These are phyloP conservation scores for Gymnothorax reevesii DNA, from an alignment of 2,797 vertebrate genomes.

Conservation along the genomic window DNA sequence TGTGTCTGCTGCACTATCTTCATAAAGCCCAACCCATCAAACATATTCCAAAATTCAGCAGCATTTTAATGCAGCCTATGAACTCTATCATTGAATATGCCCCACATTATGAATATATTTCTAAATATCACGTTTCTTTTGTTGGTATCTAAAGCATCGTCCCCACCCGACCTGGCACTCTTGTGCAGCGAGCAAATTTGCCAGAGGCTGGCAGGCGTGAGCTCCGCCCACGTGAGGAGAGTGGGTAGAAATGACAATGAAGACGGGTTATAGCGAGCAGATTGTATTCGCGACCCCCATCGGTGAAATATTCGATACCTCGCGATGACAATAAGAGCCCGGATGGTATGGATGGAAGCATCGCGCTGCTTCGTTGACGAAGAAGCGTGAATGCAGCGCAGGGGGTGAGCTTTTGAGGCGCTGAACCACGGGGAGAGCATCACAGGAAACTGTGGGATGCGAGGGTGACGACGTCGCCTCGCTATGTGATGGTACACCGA, in stretches of 20 bases:
- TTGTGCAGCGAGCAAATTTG: slow-evolving; percentile 11
- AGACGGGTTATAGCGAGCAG: slow-evolving; percentile 18
- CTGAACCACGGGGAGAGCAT: background rate
- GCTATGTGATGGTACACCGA: slow-evolving; percentile 23
- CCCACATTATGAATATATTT: background rate
- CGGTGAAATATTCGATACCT: background rate
- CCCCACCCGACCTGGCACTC: slow-evolving; percentile 10
- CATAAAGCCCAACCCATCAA: background rate
- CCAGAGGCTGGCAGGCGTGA: slow-evolving; percentile 10
- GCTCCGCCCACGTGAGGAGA: slow-evolving; percentile 35
- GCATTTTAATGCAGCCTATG: background rate
- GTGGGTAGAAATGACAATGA: slow-evolving; percentile 12
- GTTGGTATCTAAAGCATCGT: background rate
- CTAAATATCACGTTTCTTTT: background rate
- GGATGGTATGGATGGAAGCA: slow-evolving; percentile 34
- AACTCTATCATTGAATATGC: background rate
- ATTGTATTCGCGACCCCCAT: slow-evolving; percentile 21
- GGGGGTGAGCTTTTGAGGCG: background rate
- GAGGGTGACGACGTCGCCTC: slow-evolving; percentile 15
- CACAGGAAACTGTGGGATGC: background rate
- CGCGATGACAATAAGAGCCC: slow-evolving; percentile 18
- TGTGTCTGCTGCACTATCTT: background rate
- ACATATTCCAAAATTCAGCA: background rate
- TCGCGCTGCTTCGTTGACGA: background rate
- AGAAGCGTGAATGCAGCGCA: background rate